Evolutionary conservation across 1,140 invertebrate species (phyloP).

Genomic region (Amphibalanus amphitrite): DNA sequence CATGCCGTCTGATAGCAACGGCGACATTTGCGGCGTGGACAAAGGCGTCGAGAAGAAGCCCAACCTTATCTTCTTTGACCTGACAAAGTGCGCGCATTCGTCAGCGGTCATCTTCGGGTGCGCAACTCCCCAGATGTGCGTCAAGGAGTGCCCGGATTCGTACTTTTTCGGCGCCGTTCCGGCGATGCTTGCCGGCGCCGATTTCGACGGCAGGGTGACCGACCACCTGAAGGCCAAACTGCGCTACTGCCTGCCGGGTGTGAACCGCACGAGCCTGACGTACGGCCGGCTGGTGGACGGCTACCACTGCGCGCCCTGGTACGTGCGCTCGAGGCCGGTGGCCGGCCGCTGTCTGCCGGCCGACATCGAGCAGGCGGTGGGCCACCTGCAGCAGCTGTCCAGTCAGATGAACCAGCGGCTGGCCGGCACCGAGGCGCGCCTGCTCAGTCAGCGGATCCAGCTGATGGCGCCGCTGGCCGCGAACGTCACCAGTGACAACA

Average conservation of each 20-base stretch:
- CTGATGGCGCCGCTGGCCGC: background rate
- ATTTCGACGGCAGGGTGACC: background rate
- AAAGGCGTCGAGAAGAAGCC: conserved; percentile 40
- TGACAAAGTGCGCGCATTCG: conserved; percentile 50
- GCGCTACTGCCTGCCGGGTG: background rate
- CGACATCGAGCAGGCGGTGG: background rate
- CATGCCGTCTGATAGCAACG: conserved; percentile 46
- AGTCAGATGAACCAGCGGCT: background rate
- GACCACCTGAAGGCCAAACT: background rate
- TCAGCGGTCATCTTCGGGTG: conserved; percentile 57
- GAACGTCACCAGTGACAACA: background rate
- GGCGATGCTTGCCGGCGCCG: background rate
- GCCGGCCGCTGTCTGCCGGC: background rate
- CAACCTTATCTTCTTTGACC: conserved; percentile 68
- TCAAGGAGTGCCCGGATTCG: conserved; percentile 47
- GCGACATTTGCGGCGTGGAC: conserved; percentile 31
- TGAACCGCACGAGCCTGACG: background rate
- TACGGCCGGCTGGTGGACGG: background rate
- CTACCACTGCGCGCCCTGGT: background rate
- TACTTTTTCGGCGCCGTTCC: conserved; percentile 21
- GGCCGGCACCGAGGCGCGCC: background rate
- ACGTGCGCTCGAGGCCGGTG: background rate
- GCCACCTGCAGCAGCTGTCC: background rate
- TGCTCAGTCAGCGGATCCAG: too few relatives aligned
- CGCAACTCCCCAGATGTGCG: conserved; percentile 66